Evolutionary conservation across 2,888 invertebrate species (phyloP).

Genomic region (Piscicola geometra): DNA sequence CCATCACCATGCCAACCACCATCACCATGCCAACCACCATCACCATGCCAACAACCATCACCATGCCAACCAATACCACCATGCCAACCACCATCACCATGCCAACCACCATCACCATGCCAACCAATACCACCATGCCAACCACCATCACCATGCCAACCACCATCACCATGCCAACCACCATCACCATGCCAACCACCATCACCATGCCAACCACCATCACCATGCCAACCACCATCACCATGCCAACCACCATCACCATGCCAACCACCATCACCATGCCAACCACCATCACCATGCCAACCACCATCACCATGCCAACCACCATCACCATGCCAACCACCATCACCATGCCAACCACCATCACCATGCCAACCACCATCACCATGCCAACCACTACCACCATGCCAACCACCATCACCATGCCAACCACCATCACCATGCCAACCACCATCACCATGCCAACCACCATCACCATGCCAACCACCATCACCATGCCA

Average conservation of each 20-base stretch:
- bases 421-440: slow-evolving; percentile 35
- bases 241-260: neutral
- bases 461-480: too few relatives aligned
- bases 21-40: too few relatives aligned
- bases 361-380: too few relatives aligned
- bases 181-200: slow-evolving; percentile 28
- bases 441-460: neutral
- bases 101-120: too few relatives aligned
- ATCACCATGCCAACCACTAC: slow-evolving; percentile 60
- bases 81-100: neutral
- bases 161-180: too few relatives aligned
- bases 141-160: neutral
- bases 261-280: slow-evolving; percentile 37
- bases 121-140: too few relatives aligned
- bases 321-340: neutral
- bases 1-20: slow-evolving; percentile 28
- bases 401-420: slow-evolving; percentile 59
- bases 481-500: neutral
- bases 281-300: neutral
- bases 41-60: slow-evolving; percentile 32
- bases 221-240: slow-evolving; percentile 32
- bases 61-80: too few relatives aligned
- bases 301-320: too few relatives aligned
- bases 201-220: too few relatives aligned
- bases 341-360: too few relatives aligned